Percentiles rank a stretch among this genome's conserved stretches.
These are phyloP conservation scores for Holacanthella duospinosa DNA, from an alignment of 2,888 invertebrate species.

Conservation along the genomic window DNA sequence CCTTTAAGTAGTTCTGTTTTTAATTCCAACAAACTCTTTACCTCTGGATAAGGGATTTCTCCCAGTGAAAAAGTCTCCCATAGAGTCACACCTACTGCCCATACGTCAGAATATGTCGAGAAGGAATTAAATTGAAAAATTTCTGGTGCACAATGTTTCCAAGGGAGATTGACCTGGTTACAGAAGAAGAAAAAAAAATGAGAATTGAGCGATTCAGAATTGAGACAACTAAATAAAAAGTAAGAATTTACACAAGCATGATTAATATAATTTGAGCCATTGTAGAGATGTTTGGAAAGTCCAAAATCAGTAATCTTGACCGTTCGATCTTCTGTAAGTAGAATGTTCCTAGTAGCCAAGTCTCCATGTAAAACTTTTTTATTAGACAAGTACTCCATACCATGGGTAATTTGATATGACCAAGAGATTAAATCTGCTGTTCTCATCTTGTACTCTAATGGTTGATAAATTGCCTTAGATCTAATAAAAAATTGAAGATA, in stretches of 20 bases:
- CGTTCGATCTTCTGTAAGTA: not conserved
- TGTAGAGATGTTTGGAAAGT: conserved; percentile 8
- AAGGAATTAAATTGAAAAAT: conserved; percentile 2
- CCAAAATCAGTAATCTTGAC: conserved; percentile 11
- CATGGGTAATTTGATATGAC: conserved; percentile 6
- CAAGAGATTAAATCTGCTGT: conserved; percentile 7
- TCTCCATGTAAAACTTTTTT: conserved; percentile 12
- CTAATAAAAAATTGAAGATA: not conserved
- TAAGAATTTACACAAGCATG: not conserved
- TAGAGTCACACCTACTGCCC: conserved; percentile 9
- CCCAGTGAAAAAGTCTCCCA: conserved; percentile 13
- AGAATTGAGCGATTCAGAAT: too few relatives aligned
- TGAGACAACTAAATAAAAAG: too few relatives aligned
- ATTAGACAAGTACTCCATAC: conserved; percentile 9
- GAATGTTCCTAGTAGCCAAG: conserved; percentile 9
- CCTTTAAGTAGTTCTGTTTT: not conserved
- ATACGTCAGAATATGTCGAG: conserved; percentile 10
- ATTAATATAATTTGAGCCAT: conserved; percentile 10
- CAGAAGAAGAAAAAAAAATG: too few relatives aligned
- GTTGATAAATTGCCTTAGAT: not conserved
- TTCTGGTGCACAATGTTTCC: conserved; percentile 8
- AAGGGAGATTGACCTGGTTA: too few relatives aligned
- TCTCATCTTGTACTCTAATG: not conserved
- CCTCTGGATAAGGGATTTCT: conserved; percentile 8
- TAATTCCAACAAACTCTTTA: not conserved